phyloP scores from a whole-genome alignment of 2,888 invertebrate species.

The Dynastes hyllus region DNA sequence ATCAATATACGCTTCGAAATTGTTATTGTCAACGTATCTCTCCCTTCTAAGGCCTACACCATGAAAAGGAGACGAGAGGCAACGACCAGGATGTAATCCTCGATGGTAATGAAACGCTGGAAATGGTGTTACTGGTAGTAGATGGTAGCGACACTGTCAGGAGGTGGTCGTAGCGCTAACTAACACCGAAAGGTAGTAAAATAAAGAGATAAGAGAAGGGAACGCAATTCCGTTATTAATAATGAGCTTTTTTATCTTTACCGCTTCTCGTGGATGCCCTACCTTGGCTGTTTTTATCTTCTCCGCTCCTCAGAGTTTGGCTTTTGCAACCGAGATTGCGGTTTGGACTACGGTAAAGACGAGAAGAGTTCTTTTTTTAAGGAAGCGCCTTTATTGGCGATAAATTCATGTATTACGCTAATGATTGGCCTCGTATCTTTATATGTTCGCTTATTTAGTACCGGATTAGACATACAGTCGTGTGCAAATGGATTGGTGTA shows the following conservation, averaged over 20 bases:
- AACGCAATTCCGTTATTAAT: constrained; percentile 50
- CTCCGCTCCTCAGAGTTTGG: not conserved
- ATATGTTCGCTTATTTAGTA: not conserved
- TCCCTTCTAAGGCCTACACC: not conserved
- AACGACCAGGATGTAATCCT: constrained; percentile 4
- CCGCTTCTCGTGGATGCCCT: constrained; percentile 16
- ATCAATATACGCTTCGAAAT: constrained; percentile 31
- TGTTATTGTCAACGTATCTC: constrained; percentile 34
- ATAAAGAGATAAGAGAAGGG: constrained; percentile 39
- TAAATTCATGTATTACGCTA: constrained; percentile 41
- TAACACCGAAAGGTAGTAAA: constrained; percentile 25
- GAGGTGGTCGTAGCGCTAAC: not conserved
- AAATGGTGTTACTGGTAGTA: not conserved
- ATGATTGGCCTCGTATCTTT: constrained; percentile 17
- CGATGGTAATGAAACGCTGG: constrained; percentile 31
- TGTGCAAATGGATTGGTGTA: too few species aligned
- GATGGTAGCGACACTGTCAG: not conserved
- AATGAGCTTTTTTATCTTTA: constrained; percentile 52
- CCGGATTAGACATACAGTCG: too few species aligned
- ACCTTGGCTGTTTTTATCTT: constrained; percentile 12
- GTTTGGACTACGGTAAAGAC: not conserved
- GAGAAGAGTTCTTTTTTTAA: not conserved
- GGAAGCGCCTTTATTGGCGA: constrained; percentile 23
- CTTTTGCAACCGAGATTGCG: constrained; percentile 27
- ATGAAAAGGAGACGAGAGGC: not conserved